Evolutionary conservation across 2,888 invertebrate species (phyloP).

Genomic region (Caenorhabditis sulstoni): DNA sequence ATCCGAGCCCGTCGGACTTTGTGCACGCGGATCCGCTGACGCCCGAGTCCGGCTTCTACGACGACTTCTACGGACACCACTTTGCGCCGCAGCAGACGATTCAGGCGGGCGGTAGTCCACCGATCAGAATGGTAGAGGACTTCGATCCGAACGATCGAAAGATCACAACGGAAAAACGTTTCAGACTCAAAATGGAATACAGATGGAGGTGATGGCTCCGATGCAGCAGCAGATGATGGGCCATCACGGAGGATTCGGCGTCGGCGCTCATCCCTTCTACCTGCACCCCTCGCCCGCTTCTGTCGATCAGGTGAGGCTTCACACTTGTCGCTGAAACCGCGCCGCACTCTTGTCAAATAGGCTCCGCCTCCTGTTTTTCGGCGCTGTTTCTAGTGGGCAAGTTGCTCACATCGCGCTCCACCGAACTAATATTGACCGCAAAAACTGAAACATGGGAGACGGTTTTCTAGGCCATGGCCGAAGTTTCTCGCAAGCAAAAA

Average conservation of each 20-base stretch:
- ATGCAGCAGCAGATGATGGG: constrained; percentile 38
- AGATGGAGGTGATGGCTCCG: constrained; percentile 16
- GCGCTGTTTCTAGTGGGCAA: too few species aligned
- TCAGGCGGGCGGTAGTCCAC: neutral
- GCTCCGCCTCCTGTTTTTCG: too few species aligned
- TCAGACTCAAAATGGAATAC: constrained; percentile 36
- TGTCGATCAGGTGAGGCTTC: constrained; percentile 42
- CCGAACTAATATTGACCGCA: too few species aligned
- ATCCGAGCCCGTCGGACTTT: constrained; percentile 73
- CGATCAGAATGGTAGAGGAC: constrained; percentile 59
- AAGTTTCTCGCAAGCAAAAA: too few species aligned
- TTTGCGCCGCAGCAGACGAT: constrained; percentile 13
- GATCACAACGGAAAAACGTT: too few species aligned
- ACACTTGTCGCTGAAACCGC: neutral
- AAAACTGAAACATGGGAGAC: too few species aligned
- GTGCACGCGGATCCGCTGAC: constrained; percentile 65
- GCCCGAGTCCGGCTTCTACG: constrained; percentile 76
- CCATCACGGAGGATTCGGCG: constrained; percentile 21
- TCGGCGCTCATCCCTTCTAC: constrained; percentile 39
- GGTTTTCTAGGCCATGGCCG: too few species aligned
- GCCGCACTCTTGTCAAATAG: neutral
- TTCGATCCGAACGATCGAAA: too few species aligned
- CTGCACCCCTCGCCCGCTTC: constrained; percentile 50
- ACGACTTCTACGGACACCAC: constrained; percentile 66
- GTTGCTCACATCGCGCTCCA: too few species aligned